phyloP scores from a whole-genome alignment of 2,797 vertebrate species.

The Brachyrhaphis roseni region DNA sequence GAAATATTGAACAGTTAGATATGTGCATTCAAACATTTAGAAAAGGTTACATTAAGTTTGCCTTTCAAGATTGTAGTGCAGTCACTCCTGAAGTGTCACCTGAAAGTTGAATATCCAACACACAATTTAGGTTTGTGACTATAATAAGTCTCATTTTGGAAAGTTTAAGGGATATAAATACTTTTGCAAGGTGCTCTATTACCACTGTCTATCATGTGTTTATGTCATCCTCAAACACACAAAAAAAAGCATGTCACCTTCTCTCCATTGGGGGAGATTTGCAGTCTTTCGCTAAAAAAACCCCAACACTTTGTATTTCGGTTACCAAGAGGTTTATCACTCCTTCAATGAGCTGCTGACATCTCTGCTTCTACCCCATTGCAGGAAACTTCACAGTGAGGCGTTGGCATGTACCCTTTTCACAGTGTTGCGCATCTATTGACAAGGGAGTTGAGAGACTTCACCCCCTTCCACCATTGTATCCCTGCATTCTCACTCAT shows the following conservation, averaged over 20 bases:
- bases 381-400: conserved; percentile 35
- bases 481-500: conserved; percentile 49
- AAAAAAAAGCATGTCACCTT: conserved; percentile 24
- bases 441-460: conserved; percentile 31
- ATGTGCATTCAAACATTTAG: neutral
- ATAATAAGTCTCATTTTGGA: neutral
- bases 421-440: conserved; percentile 25
- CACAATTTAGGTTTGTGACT: neutral
- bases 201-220: conserved; percentile 28
- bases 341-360: conserved; percentile 47
- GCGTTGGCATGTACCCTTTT: conserved; percentile 26
- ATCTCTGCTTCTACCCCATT: conserved; percentile 52
- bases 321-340: conserved; percentile 59
- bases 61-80: neutral
- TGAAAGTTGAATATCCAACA: neutral
- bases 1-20: neutral
- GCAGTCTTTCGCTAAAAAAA: conserved; percentile 40
- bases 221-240: conserved; percentile 31
- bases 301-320: conserved; percentile 31
- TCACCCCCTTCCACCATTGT: conserved; percentile 28
- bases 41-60: neutral
- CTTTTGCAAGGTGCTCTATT: neutral
- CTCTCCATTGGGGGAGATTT: conserved; percentile 22
- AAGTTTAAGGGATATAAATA: neutral
- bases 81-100: neutral